Base-by-base conservation (phyloP, 2,113 vertebrate genomes). In the Origma solitaria region DNA sequence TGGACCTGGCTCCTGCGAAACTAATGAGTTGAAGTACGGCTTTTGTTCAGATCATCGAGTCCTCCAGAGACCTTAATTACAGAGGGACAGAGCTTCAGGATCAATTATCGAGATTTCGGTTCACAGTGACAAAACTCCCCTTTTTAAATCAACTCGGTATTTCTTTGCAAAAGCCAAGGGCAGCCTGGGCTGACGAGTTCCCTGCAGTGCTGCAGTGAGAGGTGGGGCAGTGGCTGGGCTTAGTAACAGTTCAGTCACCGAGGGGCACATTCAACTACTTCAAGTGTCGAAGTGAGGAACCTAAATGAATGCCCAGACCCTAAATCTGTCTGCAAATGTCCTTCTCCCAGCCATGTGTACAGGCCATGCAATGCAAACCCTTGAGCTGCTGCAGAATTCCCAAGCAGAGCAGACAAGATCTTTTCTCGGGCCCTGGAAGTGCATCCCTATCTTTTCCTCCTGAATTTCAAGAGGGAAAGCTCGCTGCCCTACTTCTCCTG, bases 171-270 rank as follows among this genome's bases (percentile, higher is more conserved):
- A 10, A 47, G 16, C 61, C 78, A 47, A 54, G 53, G 87, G 53
- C 60, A 38, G 2, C 30, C 4, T 2, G n/a, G 47, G 62, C 54
- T 35, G 38, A 1, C 0, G 28, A 8, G 38, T 5, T 54, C 16
- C 68, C 86, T 60, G 78, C 78, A 73, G 60, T 17, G 77, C 68
- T 65, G 85, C 51, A 82, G 69, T 4, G 37, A 15, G 47, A 75
- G 53, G 24, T 38, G 61, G 33, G 40, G 69, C 78, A 53, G 78
- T 8, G 61, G 8, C 23, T 30, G 49, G 40, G 44, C 24, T 69
- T 1, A 9, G 47, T 0, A 22, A 2, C 0, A 27, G 2, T 7
- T 47, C 38, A 31, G 24, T 3, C 4, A 3, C 11, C 27, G 24
- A 27, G 47, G 25, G 37, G 7, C 40, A 76, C 62, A 37, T 10